Evolutionary conservation across 2,888 invertebrate genomes (phyloP).

Genomic region (Hydrotaea diabolus): DNA sequence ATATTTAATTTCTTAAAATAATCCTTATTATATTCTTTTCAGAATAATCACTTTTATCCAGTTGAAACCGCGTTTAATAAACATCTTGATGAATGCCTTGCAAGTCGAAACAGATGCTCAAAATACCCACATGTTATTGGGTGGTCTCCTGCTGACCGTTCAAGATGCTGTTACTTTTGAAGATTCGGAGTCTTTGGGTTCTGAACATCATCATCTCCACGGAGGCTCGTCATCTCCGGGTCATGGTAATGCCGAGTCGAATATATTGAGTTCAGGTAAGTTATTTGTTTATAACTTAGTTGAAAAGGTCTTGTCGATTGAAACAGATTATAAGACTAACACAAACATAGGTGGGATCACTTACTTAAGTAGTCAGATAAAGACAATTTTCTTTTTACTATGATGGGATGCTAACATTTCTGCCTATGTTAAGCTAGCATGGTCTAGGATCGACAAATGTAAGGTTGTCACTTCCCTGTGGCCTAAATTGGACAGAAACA

Average conservation of each 20-base stretch:
- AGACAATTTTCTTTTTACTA: no score
- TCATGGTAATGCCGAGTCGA: conserved; percentile 77
- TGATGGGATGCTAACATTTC: no score
- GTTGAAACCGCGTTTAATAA: conserved; percentile 88
- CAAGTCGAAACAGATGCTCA: conserved; percentile 91
- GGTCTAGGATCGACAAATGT: no score
- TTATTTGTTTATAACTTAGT: not conserved
- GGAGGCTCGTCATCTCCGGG: conserved; percentile 80
- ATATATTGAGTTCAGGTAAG: conserved; percentile 87
- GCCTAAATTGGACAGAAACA: no score
- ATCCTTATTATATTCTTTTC: conserved; percentile 30
- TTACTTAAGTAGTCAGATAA: no score
- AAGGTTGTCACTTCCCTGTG: no score
- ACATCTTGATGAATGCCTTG: conserved; percentile 90
- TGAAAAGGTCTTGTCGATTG: conserved; percentile 44
- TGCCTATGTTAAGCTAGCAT: no score
- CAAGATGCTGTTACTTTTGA: conserved; percentile 90
- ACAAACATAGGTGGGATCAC: no score
- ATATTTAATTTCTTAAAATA: conserved; percentile 48
- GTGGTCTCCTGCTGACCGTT: conserved; percentile 88
- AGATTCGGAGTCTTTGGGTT: conserved; percentile 84
- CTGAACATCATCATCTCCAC: conserved; percentile 81
- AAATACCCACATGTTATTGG: conserved; percentile 93
- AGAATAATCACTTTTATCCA: conserved; percentile 84
- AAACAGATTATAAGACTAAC: no score